phyloP scores from a whole-genome alignment of 2,797 vertebrate species.

The Myotis findleyi region DNA sequence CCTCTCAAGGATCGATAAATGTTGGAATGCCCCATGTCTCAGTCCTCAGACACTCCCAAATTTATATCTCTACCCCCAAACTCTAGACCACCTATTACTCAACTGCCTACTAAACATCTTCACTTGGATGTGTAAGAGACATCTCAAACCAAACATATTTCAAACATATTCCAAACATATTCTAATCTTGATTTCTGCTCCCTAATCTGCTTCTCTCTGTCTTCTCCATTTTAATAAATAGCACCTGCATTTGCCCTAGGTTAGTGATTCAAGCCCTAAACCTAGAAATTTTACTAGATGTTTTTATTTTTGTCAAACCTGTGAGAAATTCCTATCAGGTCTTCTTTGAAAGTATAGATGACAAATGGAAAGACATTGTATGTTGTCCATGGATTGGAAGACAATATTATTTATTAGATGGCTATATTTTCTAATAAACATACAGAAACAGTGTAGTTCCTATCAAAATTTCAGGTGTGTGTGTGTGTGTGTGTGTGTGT shows the following conservation, averaged over 20 bases:
- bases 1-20: background rate
- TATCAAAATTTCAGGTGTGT: background rate
- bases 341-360: slow-evolving; percentile 31
- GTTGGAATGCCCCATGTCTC: background rate
- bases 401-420: background rate
- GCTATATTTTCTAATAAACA: background rate
- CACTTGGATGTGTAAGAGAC: background rate
- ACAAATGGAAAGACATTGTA: background rate
- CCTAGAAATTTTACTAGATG: background rate
- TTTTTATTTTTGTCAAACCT: background rate
- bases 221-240: slow-evolving; percentile 19
- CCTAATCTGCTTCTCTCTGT: background rate
- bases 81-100: background rate
- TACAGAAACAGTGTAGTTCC: background rate
- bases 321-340: background rate
- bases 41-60: background rate
- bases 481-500: background rate
- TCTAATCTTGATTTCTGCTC: background rate
- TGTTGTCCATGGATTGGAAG: background rate
- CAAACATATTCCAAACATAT: background rate
- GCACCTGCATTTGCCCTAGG: background rate
- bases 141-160: background rate
- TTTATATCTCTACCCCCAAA: background rate
- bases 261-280: background rate
- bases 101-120: background rate